phyloP scores from a whole-genome alignment of 92 coral and sea anemone genomes.

The Diadumene lineata region DNA sequence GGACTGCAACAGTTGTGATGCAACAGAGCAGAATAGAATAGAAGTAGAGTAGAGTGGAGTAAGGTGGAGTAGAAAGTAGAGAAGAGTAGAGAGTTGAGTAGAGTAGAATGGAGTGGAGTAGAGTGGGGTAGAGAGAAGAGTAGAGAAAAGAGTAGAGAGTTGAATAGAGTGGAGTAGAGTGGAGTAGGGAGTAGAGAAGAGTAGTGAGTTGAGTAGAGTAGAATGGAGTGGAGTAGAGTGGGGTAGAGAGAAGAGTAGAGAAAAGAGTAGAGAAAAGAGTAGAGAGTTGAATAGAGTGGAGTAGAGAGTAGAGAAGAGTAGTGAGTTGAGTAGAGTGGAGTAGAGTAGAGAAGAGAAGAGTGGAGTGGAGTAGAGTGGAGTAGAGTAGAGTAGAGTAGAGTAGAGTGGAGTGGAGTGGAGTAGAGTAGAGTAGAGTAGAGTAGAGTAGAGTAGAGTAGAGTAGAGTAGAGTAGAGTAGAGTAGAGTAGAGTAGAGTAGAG shows the following conservation, averaged over 20 bases:
- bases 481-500: not conserved
- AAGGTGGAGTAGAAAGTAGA: not conserved
- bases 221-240: not conserved
- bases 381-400: not conserved
- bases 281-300: not conserved
- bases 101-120: not conserved
- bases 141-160: not conserved
- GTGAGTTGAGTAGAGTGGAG: not conserved
- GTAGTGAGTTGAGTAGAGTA: not conserved
- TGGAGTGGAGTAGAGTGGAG: not conserved
- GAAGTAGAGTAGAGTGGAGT: not conserved
- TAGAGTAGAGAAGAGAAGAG: not conserved
- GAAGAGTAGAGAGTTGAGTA: not conserved
- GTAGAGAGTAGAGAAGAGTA: not conserved
- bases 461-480: not conserved
- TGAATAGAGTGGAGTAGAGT: not conserved
- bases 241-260: not conserved
- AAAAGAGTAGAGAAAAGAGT: not conserved
- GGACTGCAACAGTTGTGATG: too few species aligned
- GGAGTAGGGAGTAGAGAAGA: not conserved
- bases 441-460: not conserved
- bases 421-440: not conserved
- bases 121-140: not conserved
- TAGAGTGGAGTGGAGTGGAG: not conserved
- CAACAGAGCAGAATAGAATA: too few species aligned